phyloP scores from a whole-genome alignment of 2,797 vertebrate species.

The Macroramphosus scolopax region DNA sequence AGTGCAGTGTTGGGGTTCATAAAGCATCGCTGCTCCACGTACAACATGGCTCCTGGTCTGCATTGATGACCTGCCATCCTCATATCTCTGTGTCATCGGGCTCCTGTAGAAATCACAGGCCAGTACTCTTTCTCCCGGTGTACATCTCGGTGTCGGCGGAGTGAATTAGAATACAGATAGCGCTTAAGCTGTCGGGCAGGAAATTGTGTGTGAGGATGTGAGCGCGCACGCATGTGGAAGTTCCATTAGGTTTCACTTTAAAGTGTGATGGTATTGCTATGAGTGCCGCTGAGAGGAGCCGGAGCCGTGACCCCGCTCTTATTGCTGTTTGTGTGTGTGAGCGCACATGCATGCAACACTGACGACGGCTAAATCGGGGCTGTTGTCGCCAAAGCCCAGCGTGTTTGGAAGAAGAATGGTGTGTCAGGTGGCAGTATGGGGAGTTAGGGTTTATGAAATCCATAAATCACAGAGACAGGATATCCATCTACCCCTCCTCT shows the following conservation, averaged over 20 bases:
- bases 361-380: slow-evolving; percentile 58
- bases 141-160: slow-evolving; percentile 31
- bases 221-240: slow-evolving; percentile 16
- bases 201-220: slow-evolving; percentile 18
- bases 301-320: slow-evolving; percentile 61
- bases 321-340: slow-evolving; percentile 11
- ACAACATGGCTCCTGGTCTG: slow-evolving; percentile 45
- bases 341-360: slow-evolving; percentile 24
- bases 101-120: slow-evolving; percentile 35
- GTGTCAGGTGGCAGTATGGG: slow-evolving; percentile 72
- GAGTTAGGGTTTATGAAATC: slow-evolving; percentile 81
- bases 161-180: slow-evolving; percentile 43
- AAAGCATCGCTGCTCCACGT: slow-evolving; percentile 35
- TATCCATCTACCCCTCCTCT: slow-evolving; percentile 52
- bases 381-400: slow-evolving; percentile 62
- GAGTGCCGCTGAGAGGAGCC: slow-evolving; percentile 54
- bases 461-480: slow-evolving; percentile 81
- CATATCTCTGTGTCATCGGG: slow-evolving; percentile 33
- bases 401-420: slow-evolving; percentile 69
- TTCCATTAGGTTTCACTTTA: slow-evolving; percentile 55
- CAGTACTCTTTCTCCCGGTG: slow-evolving; percentile 31
- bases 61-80: slow-evolving; percentile 34
- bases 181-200: slow-evolving; percentile 23
- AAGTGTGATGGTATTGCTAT: slow-evolving; percentile 58
- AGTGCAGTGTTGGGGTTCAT: slow-evolving; percentile 25